phyloP scores from a whole-genome alignment of 2,113 vertebrate genomes.

The Candoia aspera region DNA sequence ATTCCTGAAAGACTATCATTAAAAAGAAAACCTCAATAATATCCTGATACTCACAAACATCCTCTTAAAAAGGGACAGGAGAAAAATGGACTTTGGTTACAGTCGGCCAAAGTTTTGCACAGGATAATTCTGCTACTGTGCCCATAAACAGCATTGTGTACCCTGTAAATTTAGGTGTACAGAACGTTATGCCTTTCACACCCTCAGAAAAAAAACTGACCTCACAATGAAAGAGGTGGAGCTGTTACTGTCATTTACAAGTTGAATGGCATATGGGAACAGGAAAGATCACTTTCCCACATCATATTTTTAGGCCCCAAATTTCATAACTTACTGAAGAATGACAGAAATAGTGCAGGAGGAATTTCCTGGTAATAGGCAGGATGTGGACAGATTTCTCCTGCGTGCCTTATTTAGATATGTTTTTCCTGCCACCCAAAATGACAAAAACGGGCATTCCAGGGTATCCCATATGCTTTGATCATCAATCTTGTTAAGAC shows the following conservation, averaged over 20 bases:
- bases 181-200: not conserved
- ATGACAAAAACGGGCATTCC: not conserved
- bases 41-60: not conserved
- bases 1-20: no score
- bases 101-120: not conserved
- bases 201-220: no score
- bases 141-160: not conserved
- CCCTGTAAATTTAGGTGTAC: not conserved
- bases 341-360: no score
- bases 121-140: not conserved
- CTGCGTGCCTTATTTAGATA: not conserved
- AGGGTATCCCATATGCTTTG: not conserved
- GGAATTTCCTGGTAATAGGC: no score
- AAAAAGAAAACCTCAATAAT: not conserved
- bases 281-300: no score
- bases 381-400: not conserved
- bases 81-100: not conserved
- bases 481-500: not conserved
- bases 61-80: not conserved
- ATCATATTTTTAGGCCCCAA: no score
- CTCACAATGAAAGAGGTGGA: no score
- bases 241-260: no score
- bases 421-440: not conserved
- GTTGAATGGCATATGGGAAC: no score
- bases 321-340: no score